A percentile compares a stretch with the other conserved stretches of the same genome.
These are phyloP conservation scores for Sarcophaga carnaria DNA, from an alignment of 2,888 invertebrate genomes.

Conservation along the genomic window DNA sequence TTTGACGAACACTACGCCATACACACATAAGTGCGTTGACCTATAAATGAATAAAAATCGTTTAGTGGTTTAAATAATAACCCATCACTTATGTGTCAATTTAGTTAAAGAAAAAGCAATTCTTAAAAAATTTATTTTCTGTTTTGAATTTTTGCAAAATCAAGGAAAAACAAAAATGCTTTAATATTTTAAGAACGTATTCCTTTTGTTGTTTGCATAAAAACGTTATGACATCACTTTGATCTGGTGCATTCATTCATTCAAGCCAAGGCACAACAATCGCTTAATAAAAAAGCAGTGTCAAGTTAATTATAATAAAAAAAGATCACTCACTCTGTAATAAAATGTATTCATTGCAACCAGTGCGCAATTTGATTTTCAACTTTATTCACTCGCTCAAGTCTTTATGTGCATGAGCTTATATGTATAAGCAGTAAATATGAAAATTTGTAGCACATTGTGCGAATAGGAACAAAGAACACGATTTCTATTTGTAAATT, in stretches of 20 bases:
- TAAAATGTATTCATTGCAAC: conserved; percentile 45
- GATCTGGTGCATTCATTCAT: conserved; percentile 44
- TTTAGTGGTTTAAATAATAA: no score
- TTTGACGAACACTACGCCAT: no score
- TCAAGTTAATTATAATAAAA: conserved; percentile 61
- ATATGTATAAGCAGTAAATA: not conserved
- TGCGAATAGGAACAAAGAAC: not conserved
- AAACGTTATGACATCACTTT: conserved; percentile 60
- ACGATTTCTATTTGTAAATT: not conserved
- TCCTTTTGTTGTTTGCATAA: conserved; percentile 46
- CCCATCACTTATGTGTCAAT: conserved; percentile 4
- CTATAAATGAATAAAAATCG: not conserved
- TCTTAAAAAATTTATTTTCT: not conserved
- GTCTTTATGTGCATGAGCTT: no score
- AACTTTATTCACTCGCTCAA: not conserved
- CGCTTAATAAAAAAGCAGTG: conserved; percentile 53
- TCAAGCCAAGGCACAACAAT: not conserved
- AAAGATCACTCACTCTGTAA: conserved; percentile 45
- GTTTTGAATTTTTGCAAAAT: not conserved
- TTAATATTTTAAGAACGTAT: not conserved
- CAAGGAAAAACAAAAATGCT: not conserved
- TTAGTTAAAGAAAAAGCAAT: not conserved
- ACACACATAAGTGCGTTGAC: not conserved
- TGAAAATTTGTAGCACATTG: not conserved
- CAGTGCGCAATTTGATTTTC: conserved; percentile 60